Base-by-base conservation (phyloP, 1,140 invertebrate genomes). In the Pseudomyrmex flavicornis region DNA sequence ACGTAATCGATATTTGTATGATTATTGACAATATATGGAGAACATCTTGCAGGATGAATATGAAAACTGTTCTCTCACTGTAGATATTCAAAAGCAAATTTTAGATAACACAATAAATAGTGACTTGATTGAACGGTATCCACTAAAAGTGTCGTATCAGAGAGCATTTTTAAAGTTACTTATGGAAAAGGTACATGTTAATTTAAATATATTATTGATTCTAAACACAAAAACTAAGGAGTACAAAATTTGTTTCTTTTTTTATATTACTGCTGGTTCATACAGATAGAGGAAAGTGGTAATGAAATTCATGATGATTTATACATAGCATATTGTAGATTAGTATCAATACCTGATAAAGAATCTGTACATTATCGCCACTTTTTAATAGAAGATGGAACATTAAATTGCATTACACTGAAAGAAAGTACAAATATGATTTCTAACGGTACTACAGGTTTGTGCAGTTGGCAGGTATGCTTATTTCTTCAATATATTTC, bases 401-500 rank as follows among this genome's bases (percentile, higher is more conserved):
- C 72, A 7, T 68, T 61, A 20, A 80, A 85, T 66, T 89, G 85
- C 50, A 89, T 96, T 52, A 95, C 91, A 46, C 90, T 96, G 56
- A 90, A 94, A 80, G 95, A 96, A 88, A 95, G 94, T 86, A 92
- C 91, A 59, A 94, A 93, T 85, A 91, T 96, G 26, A 95, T 96
- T 86, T 95, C 95, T 0, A 88, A 95, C 75, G 95, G 95, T 50
- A 95, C 95, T 48, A 96, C 95, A 74, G 95, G 95, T 70, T 92
- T 96, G 58, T 94, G 93, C 75, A 95, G 91, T 86, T 96, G 95
- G 95, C 94, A 95, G 93, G 95, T 95, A 86, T 12, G n/a, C 12
- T 61, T 22, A 54, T 70, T 35, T 46, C 4, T 12, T 26, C 17
- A 12, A 58, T 22, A 20, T 52, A 54, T 35, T 59, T 17, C n/a